Evolutionary conservation across 2,113 vertebrate species (phyloP).

Genomic region (Gracilinanus agilis): DNA sequence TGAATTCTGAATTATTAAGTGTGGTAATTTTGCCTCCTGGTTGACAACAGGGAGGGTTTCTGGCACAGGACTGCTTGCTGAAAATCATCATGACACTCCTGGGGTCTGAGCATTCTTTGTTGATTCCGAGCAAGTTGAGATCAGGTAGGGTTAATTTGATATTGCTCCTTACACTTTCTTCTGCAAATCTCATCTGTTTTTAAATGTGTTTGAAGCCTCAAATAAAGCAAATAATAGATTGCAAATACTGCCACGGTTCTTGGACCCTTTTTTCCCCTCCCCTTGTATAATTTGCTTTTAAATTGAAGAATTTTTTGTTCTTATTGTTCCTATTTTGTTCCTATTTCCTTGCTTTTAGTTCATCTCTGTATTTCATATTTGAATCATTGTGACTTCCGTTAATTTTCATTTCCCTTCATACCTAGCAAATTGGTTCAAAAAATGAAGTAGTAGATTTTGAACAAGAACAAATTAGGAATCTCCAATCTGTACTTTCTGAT

Average conservation of each 20-base stretch:
- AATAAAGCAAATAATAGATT: conserved; percentile 53
- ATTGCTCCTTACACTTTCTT: conserved; percentile 80
- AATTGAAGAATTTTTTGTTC: conserved; percentile 63
- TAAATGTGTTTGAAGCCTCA: conserved; percentile 60
- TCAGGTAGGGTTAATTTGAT: conserved; percentile 93
- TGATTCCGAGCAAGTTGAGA: conserved; percentile 99
- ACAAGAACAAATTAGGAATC: conserved; percentile 42
- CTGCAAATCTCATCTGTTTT: conserved; percentile 64
- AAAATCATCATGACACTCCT: conserved; percentile 97
- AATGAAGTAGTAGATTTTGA: conserved; percentile 61
- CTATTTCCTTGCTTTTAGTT: conserved; percentile 62
- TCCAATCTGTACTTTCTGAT: conserved; percentile 52
- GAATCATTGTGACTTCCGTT: conserved; percentile 38
- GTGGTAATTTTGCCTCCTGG: conserved; percentile 80
- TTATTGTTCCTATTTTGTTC: conserved; percentile 27
- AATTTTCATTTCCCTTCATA: not conserved
- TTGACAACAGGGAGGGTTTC: conserved; percentile 82
- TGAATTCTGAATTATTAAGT: conserved; percentile 76
- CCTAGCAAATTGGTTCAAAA: conserved; percentile 49
- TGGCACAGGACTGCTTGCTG: conserved; percentile 86
- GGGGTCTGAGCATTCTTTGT: conserved; percentile 97
- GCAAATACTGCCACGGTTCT: conserved; percentile 60
- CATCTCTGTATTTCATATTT: conserved; percentile 61
- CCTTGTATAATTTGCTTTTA: conserved; percentile 63
- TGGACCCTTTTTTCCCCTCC: conserved; percentile 29